These are phyloP conservation scores for Drosophila greeni DNA, from an alignment of 2,888 invertebrate genomes.

Conservation along the genomic window DNA sequence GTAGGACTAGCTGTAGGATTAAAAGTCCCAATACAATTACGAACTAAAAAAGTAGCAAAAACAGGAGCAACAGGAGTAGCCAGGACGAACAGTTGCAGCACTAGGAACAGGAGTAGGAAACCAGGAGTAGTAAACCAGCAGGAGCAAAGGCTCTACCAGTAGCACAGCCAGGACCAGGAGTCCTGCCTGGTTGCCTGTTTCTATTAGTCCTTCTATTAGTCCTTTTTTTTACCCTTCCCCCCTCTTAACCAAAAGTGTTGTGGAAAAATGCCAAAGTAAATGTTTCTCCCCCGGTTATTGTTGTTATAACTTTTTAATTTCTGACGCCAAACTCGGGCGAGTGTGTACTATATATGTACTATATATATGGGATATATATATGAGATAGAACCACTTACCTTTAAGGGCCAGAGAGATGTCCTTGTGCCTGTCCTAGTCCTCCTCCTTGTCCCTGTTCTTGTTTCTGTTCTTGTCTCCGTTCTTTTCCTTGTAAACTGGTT, in stretches of 20 bases:
- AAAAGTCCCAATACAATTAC: too few species aligned
- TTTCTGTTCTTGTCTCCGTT: slow-evolving; percentile 1
- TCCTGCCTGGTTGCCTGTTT: neutral
- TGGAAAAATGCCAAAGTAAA: slow-evolving; percentile 67
- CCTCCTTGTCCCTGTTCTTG: slow-evolving; percentile 4
- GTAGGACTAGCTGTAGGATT: too few species aligned
- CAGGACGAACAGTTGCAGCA: neutral
- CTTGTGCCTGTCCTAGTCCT: slow-evolving; percentile 6
- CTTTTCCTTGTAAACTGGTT: neutral
- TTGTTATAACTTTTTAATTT: slow-evolving; percentile 70
- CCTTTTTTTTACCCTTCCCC: neutral
- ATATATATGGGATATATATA: too few species aligned
- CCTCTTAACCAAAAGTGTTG: slow-evolving; percentile 44
- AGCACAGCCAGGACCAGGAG: neutral
- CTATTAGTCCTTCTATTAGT: neutral
- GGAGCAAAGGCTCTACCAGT: neutral
- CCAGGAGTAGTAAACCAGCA: too few species aligned
- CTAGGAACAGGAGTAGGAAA: neutral
- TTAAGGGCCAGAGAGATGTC: neutral
- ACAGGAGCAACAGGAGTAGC: neutral
- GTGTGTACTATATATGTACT: too few species aligned
- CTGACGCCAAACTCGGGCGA: slow-evolving; percentile 40
- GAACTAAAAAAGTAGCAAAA: too few species aligned
- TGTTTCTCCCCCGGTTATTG: slow-evolving; percentile 61
- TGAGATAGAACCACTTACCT: slow-evolving; percentile 19